Conservation (phyloP, 2,797 vertebrate genomes). For the Perodicticus potto region DNA sequence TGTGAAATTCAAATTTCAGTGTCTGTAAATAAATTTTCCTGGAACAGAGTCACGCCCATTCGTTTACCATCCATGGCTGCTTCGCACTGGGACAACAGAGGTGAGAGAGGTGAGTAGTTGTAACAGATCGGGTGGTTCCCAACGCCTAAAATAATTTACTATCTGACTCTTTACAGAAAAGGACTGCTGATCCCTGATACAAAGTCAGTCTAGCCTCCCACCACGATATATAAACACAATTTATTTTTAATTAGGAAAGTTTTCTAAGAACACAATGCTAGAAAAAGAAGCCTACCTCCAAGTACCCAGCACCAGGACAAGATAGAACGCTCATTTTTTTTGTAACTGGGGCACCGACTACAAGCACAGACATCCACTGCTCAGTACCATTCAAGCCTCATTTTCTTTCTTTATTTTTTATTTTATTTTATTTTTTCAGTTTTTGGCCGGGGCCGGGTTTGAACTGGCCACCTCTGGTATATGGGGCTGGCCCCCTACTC, state of each 20-base stretch:
- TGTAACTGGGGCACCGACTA: accelerated
- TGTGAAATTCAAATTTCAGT: neutral
- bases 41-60: neutral
- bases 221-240: neutral
- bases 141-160: neutral
- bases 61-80: neutral
- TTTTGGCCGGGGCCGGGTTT: no score
- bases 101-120: neutral
- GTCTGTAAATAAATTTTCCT: neutral
- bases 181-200: neutral
- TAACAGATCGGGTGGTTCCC: neutral
- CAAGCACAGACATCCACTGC: neutral
- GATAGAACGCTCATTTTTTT: neutral
- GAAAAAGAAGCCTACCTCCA: neutral
- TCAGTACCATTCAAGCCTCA: accelerated
- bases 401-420: no score
- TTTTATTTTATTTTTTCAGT: no score
- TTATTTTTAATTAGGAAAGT: neutral
- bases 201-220: neutral
- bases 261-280: neutral
- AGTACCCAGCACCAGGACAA: neutral
- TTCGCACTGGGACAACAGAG: neutral
- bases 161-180: neutral
- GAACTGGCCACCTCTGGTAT: no score
- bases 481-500: no score